Conservation (phyloP, 2,797 vertebrate genomes). For the Pagetopsis macropterus region DNA sequence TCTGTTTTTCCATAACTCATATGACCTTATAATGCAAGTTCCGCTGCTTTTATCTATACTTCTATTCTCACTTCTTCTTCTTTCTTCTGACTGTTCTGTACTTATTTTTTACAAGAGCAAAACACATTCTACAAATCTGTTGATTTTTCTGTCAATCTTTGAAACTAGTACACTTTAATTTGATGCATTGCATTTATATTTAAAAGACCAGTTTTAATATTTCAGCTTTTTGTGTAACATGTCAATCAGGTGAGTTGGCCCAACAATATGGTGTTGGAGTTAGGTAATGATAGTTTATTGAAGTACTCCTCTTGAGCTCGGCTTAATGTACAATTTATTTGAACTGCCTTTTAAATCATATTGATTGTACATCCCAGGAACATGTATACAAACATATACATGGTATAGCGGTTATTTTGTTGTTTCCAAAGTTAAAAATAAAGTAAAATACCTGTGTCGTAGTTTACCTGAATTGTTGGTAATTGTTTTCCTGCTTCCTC, state of each 20-base stretch:
- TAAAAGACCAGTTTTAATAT: neutral
- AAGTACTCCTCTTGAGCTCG: neutral
- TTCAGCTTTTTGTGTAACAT: too few relatives aligned
- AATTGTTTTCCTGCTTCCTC: constrained; percentile 69
- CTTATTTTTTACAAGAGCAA: constrained; percentile 6
- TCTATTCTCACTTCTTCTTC: constrained; percentile 3
- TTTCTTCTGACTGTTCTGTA: neutral
- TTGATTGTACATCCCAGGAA: neutral
- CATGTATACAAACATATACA: neutral
- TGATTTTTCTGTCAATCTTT: neutral
- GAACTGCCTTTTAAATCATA: neutral
- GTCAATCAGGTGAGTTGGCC: too few relatives aligned
- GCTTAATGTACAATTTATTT: neutral
- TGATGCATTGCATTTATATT: neutral
- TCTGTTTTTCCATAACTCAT: neutral
- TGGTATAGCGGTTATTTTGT: neutral
- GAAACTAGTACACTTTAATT: neutral
- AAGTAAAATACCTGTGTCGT: neutral
- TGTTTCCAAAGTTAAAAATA: too few relatives aligned
- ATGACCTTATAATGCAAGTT: neutral
- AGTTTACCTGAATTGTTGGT: constrained; percentile 75
- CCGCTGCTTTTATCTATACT: neutral
- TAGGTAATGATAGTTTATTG: neutral
- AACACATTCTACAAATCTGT: too few relatives aligned
- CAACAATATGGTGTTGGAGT: neutral